A percentile compares a stretch with the other conserved stretches of the same genome.
Conservation (phyloP, 2,113 vertebrate species). For the Mastomys natalensis region DNA sequence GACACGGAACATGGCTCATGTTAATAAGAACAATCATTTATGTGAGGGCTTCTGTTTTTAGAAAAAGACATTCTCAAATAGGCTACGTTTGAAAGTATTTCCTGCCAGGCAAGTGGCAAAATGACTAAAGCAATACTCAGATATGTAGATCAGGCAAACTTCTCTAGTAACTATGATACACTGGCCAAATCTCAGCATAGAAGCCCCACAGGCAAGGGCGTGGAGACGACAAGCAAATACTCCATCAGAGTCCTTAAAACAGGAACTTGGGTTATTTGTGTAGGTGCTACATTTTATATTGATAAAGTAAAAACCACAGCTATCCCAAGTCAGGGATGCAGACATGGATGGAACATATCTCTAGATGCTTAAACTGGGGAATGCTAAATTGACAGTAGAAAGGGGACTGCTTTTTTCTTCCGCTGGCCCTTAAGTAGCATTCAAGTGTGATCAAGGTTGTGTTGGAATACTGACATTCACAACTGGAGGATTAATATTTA, state of each 20-base stretch:
- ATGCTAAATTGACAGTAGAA: constrained; percentile 28
- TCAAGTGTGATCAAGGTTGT: constrained; percentile 65
- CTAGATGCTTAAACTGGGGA: constrained; percentile 47
- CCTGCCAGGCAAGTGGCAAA: background rate
- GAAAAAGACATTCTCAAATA: background rate
- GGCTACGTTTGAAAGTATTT: constrained; percentile 25
- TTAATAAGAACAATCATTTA: background rate
- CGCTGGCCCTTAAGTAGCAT: background rate
- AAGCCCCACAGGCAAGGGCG: background rate
- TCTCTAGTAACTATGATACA: background rate
- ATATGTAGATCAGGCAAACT: background rate
- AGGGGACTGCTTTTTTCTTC: constrained; percentile 17
- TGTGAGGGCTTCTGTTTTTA: background rate
- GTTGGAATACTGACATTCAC: constrained; percentile 71
- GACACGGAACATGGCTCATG: background rate
- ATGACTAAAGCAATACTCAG: background rate
- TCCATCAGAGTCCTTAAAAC: background rate
- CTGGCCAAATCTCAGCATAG: background rate
- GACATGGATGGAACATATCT: constrained; percentile 57
- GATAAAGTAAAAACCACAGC: constrained; percentile 45
- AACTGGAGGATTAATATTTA: constrained; percentile 85
- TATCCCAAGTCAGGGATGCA: background rate
- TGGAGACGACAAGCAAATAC: background rate
- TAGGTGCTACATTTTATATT: background rate
- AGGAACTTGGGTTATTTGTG: background rate